These are phyloP conservation scores for Paracanthobrama guichenoti DNA, from an alignment of 2,113 vertebrate species.

Conservation along the genomic window DNA sequence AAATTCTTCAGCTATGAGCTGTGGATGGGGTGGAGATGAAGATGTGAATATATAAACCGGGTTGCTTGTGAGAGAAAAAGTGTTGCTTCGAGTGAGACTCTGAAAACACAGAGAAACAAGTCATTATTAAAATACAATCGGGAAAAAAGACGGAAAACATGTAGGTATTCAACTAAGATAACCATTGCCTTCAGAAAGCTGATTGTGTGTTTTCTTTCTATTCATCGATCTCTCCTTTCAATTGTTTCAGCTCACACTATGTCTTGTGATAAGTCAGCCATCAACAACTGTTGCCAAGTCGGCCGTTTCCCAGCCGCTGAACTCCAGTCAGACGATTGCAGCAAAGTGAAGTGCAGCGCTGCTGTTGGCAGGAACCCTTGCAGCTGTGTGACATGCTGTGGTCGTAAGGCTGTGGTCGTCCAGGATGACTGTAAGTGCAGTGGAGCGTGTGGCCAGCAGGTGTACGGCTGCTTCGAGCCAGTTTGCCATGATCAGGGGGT, in stretches of 20 bases:
- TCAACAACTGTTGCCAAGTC: too few relatives aligned
- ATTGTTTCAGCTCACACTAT: constrained; percentile 1
- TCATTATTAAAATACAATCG: too few relatives aligned
- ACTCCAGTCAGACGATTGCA: not conserved
- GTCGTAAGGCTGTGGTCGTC: not conserved
- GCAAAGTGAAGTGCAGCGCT: not conserved
- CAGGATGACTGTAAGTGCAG: not conserved
- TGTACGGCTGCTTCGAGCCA: not conserved
- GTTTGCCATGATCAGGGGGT: not conserved
- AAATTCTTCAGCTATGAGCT: too few relatives aligned
- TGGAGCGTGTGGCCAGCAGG: not conserved
- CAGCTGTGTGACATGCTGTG: not conserved
- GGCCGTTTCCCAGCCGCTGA: not conserved
- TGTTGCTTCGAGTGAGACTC: too few relatives aligned
- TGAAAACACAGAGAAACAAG: too few relatives aligned
- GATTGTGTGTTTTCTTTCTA: not conserved
- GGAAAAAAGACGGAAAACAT: too few relatives aligned
- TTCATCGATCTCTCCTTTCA: not conserved
- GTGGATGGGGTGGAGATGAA: too few relatives aligned
- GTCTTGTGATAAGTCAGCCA: not conserved
- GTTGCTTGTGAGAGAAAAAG: too few relatives aligned
- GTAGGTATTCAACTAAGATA: too few relatives aligned
- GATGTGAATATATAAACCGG: too few relatives aligned
- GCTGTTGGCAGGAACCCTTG: not conserved
- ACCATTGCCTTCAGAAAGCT: not conserved